These are phyloP conservation scores for Drosophila eugracilis DNA, from an alignment of 1,140 invertebrate species.

Conservation along the genomic window DNA sequence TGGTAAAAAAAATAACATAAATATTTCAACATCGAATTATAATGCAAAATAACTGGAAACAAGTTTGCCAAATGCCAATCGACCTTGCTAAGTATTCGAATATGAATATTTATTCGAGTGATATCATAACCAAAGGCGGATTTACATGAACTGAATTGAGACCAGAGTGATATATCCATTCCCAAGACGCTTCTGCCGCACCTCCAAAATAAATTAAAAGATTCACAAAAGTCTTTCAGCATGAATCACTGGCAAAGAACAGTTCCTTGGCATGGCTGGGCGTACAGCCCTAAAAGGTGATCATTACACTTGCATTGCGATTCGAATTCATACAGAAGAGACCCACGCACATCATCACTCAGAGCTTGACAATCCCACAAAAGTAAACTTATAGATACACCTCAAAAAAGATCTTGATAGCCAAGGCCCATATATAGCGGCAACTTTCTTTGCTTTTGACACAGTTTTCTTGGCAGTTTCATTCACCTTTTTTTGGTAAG, in stretches of 20 bases:
- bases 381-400: constrained; percentile 14
- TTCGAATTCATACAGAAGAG: constrained; percentile 29
- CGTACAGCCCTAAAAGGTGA: constrained; percentile 63
- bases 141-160: constrained; percentile 35
- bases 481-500: constrained; percentile 65
- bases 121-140: constrained; percentile 49
- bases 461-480: constrained; percentile 59
- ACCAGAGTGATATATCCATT: constrained; percentile 20
- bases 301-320: constrained; percentile 53
- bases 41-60: constrained; percentile 51
- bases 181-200: constrained; percentile 16
- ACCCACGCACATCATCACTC: constrained; percentile 50
- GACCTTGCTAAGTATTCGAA: constrained; percentile 62
- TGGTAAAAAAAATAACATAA: constrained; percentile 13
- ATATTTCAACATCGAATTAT: constrained; percentile 41
- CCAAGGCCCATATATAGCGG: constrained; percentile 36
- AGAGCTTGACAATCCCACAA: constrained; percentile 41
- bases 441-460: constrained; percentile 72
- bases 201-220: constrained; percentile 28
- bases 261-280: constrained; percentile 45
- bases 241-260: constrained; percentile 40
- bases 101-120: constrained; percentile 55
- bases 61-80: constrained; percentile 47
- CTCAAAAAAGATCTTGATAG: constrained; percentile 29
- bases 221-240: constrained; percentile 4